Conservation (phyloP, 2,113 vertebrate species). For the Balaeniceps rex region DNA sequence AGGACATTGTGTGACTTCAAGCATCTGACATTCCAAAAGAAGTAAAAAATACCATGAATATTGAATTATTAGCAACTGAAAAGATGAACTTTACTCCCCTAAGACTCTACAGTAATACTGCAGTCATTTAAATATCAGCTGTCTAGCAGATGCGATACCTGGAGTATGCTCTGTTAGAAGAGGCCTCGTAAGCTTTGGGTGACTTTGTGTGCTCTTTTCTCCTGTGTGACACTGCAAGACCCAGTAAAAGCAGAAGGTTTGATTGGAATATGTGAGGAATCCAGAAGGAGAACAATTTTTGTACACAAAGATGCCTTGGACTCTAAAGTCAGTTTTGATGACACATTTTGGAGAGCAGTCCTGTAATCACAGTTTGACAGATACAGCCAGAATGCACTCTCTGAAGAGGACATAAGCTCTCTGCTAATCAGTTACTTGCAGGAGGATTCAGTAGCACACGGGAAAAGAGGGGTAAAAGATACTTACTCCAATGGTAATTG, state of each 20-base stretch:
- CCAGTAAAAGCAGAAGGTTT: background rate
- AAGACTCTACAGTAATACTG: background rate
- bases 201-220: background rate
- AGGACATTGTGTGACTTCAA: background rate
- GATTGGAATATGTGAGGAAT: background rate
- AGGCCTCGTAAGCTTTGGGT: background rate
- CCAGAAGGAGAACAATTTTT: background rate
- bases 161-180: background rate
- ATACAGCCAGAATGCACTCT: background rate
- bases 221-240: background rate
- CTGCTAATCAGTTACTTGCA: background rate
- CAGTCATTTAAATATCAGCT: background rate
- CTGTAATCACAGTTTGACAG: background rate
- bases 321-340: background rate
- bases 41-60: background rate
- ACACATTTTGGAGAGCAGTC: background rate
- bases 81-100: background rate
- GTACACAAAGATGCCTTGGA: background rate
- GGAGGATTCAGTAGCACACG: background rate
- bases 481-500: background rate
- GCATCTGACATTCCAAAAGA: background rate
- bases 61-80: background rate
- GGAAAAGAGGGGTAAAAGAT: background rate
- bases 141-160: background rate
- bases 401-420: background rate